Conservation (phyloP, 2,113 vertebrate genomes). For the Solea solea region DNA sequence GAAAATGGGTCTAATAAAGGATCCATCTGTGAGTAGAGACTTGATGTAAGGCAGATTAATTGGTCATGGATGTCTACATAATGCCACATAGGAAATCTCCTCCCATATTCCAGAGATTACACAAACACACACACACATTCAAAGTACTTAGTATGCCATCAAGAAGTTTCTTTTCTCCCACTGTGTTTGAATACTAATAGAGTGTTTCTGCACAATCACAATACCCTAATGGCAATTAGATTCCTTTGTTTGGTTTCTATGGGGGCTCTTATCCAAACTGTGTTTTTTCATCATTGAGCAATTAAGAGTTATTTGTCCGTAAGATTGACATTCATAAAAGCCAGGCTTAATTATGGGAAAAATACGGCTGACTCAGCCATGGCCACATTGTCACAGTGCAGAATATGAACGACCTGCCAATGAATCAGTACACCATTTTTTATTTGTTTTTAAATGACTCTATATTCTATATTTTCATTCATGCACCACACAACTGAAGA, state of each 20-base stretch:
- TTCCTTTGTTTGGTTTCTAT: slow-evolving; percentile 81
- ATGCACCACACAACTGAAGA: background rate
- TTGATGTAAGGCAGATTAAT: slow-evolving; percentile 82
- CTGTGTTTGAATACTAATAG: slow-evolving; percentile 83
- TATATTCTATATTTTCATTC: background rate
- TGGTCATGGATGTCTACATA: slow-evolving; percentile 83
- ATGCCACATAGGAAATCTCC: slow-evolving; percentile 81
- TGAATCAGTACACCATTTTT: slow-evolving; percentile 13
- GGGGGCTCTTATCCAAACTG: slow-evolving; percentile 79
- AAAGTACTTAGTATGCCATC: slow-evolving; percentile 80
- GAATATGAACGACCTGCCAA: slow-evolving; percentile 37
- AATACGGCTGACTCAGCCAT: slow-evolving; percentile 63
- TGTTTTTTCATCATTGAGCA: slow-evolving; percentile 75
- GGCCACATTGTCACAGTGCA: slow-evolving; percentile 34
- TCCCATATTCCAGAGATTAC: slow-evolving; percentile 68
- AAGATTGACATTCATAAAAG: slow-evolving; percentile 82
- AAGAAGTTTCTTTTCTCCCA: slow-evolving; percentile 81
- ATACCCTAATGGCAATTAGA: slow-evolving; percentile 82
- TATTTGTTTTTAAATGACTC: slow-evolving; percentile 2
- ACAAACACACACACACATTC: slow-evolving; percentile 40
- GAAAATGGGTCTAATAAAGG: slow-evolving; percentile 82
- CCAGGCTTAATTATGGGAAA: slow-evolving; percentile 70
- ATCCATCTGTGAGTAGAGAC: slow-evolving; percentile 81
- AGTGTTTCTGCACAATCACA: slow-evolving; percentile 79
- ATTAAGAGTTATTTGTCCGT: slow-evolving; percentile 83